These are phyloP conservation scores for Melospiza melodia DNA, from an alignment of 2,113 vertebrate genomes.

Conservation along the genomic window DNA sequence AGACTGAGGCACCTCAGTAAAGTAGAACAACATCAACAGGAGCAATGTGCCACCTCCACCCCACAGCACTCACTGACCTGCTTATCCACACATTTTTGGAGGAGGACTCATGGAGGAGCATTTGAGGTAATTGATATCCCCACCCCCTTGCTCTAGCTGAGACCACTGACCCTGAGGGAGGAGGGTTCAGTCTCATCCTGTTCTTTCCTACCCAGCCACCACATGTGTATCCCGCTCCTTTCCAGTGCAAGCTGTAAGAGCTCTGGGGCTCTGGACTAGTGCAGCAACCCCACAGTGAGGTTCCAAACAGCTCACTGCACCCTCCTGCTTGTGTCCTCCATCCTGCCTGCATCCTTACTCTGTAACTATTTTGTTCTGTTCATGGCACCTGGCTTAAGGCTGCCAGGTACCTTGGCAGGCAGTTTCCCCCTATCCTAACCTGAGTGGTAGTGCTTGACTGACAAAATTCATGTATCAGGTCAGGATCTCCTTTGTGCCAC, in stretches of 20 bases:
- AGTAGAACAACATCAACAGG: neutral
- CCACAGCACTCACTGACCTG: neutral
- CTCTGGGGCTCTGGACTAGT: neutral
- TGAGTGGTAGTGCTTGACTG: neutral
- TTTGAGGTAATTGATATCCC: neutral
- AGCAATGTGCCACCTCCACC: neutral
- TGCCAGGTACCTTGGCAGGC: neutral
- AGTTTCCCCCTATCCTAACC: neutral
- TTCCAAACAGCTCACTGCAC: neutral
- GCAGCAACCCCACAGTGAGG: neutral
- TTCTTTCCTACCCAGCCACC: neutral
- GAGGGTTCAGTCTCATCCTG: neutral
- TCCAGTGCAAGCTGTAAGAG: neutral
- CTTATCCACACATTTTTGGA: neutral
- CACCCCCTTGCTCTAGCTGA: neutral
- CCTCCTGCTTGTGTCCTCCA: neutral
- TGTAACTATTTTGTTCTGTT: neutral
- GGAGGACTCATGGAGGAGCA: neutral
- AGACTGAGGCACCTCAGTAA: neutral
- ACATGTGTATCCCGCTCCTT: fast-evolving
- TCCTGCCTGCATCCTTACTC: neutral
- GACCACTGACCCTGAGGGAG: neutral
- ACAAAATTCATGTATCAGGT: neutral
- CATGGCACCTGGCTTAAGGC: neutral
- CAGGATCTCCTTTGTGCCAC: neutral